These are phyloP conservation scores for Ormia ochracea DNA, from an alignment of 2,888 invertebrate genomes.

Conservation along the genomic window DNA sequence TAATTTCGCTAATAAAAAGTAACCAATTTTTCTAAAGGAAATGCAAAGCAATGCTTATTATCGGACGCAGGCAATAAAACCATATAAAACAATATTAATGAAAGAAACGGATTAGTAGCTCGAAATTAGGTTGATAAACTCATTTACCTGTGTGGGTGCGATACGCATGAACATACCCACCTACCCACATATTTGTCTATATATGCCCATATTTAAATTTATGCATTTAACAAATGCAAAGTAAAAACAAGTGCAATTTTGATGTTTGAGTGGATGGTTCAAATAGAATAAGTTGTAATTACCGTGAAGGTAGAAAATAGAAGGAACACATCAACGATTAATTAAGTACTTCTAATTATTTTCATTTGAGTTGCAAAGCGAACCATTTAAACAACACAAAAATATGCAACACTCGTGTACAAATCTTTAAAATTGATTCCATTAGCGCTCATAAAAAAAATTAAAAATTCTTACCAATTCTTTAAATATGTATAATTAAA, in stretches of 20 bases:
- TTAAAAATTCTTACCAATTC: not conserved
- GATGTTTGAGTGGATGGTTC: not conserved
- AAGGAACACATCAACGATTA: not conserved
- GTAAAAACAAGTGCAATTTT: not conserved
- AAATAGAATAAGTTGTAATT: not conserved
- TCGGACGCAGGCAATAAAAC: too few species aligned
- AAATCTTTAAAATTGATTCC: not conserved
- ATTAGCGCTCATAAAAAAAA: not conserved
- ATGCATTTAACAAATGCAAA: not conserved
- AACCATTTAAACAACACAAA: not conserved
- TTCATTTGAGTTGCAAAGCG: not conserved
- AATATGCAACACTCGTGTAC: not conserved
- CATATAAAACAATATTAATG: too few species aligned
- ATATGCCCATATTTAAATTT: not conserved
- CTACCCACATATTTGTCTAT: not conserved
- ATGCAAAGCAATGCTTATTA: too few species aligned
- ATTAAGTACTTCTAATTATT: not conserved
- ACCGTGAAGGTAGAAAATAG: not conserved
- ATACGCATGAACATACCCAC: too few species aligned
- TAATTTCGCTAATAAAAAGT: too few species aligned
- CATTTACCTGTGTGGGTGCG: not conserved
- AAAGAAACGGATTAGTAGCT: not conserved
- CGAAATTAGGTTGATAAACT: not conserved
- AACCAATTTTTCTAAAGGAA: too few species aligned
- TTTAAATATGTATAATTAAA: not conserved